Evolutionary conservation across 2,113 vertebrate species (phyloP).

Genomic region (Platichthys stellatus): DNA sequence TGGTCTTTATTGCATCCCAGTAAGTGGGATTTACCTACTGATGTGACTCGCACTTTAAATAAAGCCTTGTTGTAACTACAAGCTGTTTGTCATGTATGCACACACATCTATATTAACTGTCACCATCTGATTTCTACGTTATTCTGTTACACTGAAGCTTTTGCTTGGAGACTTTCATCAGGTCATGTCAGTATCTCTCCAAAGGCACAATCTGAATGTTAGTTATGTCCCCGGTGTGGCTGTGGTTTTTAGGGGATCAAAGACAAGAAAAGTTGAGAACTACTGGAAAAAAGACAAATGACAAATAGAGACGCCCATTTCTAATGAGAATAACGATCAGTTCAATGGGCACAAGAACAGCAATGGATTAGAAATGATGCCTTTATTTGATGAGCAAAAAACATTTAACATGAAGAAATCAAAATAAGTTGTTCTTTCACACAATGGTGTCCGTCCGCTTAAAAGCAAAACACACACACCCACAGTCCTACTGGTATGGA

Average conservation of each 20-base stretch:
- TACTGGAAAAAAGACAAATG: background rate
- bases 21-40: background rate
- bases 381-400: slow-evolving; percentile 34
- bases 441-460: background rate
- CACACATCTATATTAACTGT: background rate
- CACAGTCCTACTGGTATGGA: background rate
- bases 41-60: background rate
- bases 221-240: too few species aligned
- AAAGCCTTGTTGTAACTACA: background rate
- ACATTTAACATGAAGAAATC: background rate
- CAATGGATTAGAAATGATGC: background rate
- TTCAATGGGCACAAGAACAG: background rate
- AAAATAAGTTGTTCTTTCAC: background rate
- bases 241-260: too few species aligned
- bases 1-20: too few species aligned
- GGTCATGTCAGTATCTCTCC: background rate
- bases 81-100: background rate
- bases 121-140: background rate
- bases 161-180: background rate
- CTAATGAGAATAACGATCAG: background rate
- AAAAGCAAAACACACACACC: slow-evolving; percentile 16
- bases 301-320: background rate
- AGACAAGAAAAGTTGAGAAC: background rate
- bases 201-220: background rate
- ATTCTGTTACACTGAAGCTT: background rate